Evolutionary conservation across 1,140 invertebrate genomes (phyloP), one percentile per base, ranked within the genome.

Genomic region (Neodiprion fabricii): DNA sequence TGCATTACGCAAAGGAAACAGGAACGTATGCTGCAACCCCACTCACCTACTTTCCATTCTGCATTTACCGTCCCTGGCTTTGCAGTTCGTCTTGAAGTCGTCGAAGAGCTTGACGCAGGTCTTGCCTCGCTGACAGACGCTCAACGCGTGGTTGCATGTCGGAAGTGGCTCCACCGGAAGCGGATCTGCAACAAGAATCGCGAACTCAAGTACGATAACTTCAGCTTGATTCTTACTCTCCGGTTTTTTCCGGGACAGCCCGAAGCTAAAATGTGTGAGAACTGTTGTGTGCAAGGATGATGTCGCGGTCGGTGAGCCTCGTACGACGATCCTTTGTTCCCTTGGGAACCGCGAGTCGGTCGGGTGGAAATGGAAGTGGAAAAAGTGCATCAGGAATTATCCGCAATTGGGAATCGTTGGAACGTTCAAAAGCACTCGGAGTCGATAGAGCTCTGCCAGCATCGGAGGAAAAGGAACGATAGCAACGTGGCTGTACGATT

Each of bases 41-140:
- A 84, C 90, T 92, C 87, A 97, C 95, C 94, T 93, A 88, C 94
- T 94, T 75, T 96, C 94, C 94, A 96, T 96, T 80, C 91, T 92
- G 87, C 96, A 97, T 85, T 93, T 94, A 81, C 93, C 94, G 77
- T 96, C 94, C 75, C 93, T 89, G 70, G 93, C 92, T 85, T 95
- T 95, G 89, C 96, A 97, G 81, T 94, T 93, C 70, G 90, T 90
- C 87, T 96, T 96, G 89, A 96, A 97, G 80, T 96, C 92, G 76
- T 96, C 93, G 84, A 93, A 95, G 48, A 96, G 90, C 79, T 93
- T 92, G 70, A 91, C 91, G 85, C 95, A 96, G 77, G 93, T 90
- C 68, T 92, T 91, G 77, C 93, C 93, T 79, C 92, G 93, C 81
- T 94, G 92, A 85, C 96, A 97, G 71, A 95, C 94, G 78, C 91